Base-by-base conservation (phyloP, 2,113 vertebrate species). In the Eulacestoma nigropectus region DNA sequence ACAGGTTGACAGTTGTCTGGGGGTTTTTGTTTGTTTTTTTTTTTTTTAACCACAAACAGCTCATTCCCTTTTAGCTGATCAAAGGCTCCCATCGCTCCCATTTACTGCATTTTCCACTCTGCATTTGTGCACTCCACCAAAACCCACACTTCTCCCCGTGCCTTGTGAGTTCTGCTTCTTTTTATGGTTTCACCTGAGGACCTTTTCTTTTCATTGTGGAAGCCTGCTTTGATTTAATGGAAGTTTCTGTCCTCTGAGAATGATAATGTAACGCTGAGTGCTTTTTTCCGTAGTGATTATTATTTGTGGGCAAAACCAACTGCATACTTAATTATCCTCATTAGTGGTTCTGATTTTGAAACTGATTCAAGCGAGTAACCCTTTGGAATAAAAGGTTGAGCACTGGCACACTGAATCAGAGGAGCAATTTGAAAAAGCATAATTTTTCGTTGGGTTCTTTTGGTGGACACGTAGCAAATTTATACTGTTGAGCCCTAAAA, bases 281-380 rank as follows among this genome's bases (percentile, higher is more conserved):
- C 16, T 87, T 96, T 94, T 67, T 77, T 25, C 20, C 41, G 3
- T 63, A 49, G 74, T 46, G 42, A 44, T 72, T 5, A 47, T 89
- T 95, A 88, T 96, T 95, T 89, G 55, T 81, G 84, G 74, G 63
- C 64, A 93, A 95, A 97, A 94, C 77, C 89, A 96, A 94, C 93
- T 88, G 75, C 82, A 77, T 87, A 92, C 78, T 97, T 97, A 96
- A 97, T 97, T 97, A 96, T 94, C 73, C 70, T 96, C 87, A 95
- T 97, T 97, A 97, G 92, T 87, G 88, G 41, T 57, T 96, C 88
- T 95, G 95, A 90, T 96, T 95, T 90, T 64, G 76, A 93, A 91
- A 90, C 44, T 42, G 75, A 89, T 94, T 96, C 77, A 59, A 42
- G 68, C 6, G 5, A 95, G 77, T 75, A 62, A 37, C 37, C n/a